Percentiles rank a stretch among this genome's conserved stretches.
These are phyloP conservation scores for Gobiocypris rarus DNA, from an alignment of 2,113 vertebrate genomes.

Conservation along the genomic window DNA sequence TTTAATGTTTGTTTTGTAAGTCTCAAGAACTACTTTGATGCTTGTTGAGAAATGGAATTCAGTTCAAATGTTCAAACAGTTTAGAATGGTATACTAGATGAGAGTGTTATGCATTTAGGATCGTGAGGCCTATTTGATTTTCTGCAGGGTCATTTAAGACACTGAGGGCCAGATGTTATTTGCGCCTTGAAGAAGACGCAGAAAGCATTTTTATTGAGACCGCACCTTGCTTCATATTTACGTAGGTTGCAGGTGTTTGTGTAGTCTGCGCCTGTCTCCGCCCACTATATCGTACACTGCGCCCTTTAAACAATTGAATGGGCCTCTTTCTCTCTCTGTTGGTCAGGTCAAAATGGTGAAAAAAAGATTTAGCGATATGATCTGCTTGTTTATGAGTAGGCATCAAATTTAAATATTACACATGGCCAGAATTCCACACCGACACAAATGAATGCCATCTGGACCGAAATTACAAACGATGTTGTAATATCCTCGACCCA, in stretches of 20 bases:
- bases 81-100: no score
- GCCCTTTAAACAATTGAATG: background rate
- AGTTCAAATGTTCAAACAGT: no score
- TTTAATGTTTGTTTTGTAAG: background rate
- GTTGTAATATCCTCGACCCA: background rate
- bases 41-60: no score
- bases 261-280: background rate
- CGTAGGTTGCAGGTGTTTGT: background rate
- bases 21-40: no score
- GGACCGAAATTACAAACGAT: background rate
- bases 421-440: background rate
- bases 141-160: background rate
- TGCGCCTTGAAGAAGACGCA: no score
- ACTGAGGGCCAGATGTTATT: no score
- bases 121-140: conserved; percentile 6
- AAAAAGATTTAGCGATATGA: background rate
- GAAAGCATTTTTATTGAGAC: no score
- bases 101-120: background rate
- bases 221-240: background rate
- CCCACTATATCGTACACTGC: background rate
- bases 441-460: background rate
- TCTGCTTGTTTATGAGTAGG: background rate
- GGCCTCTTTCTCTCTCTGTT: background rate
- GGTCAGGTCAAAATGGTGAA: background rate
- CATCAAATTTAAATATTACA: background rate